These are phyloP conservation scores for Neocrepidodera transversa DNA, from an alignment of 2,888 invertebrate species.

Conservation along the genomic window DNA sequence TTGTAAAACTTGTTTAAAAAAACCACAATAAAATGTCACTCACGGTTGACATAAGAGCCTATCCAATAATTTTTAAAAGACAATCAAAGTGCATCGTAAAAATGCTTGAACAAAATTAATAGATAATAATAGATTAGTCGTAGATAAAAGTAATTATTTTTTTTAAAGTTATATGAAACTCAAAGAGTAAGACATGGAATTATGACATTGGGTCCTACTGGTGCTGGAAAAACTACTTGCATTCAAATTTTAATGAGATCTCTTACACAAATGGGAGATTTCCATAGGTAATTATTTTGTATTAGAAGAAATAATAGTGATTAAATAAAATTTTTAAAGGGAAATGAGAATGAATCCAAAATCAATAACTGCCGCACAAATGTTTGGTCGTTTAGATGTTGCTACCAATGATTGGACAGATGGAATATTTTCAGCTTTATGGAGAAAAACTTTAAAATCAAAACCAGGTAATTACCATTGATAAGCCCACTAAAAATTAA, in stretches of 20 bases:
- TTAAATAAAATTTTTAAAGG: not conserved
- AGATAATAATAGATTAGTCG: no score
- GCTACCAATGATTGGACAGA: slow-evolving; percentile 99
- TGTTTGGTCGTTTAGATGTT: slow-evolving; percentile 96
- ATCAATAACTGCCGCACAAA: slow-evolving; percentile 95
- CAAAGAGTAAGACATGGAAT: slow-evolving; percentile 95
- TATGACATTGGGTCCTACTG: slow-evolving; percentile 94
- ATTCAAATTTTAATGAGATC: slow-evolving; percentile 90
- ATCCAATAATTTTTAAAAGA: no score
- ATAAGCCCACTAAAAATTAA: no score
- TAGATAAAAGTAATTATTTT: not conserved
- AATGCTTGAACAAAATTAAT: no score
- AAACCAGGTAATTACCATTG: slow-evolving; percentile 71
- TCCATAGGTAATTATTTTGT: slow-evolving; percentile 70
- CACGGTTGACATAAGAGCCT: no score
- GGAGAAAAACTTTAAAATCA: slow-evolving; percentile 91
- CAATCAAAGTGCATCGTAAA: no score
- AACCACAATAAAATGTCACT: no score
- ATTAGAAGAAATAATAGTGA: no score
- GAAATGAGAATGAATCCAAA: slow-evolving; percentile 99
- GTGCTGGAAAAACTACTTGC: slow-evolving; percentile 94
- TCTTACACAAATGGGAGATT: slow-evolving; percentile 82
- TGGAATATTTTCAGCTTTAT: slow-evolving; percentile 95
- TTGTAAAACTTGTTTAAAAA: no score
- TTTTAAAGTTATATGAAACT: slow-evolving; percentile 84